Percentiles rank a stretch among this genome's conserved stretches.
phyloP scores from a whole-genome alignment of 2,113 vertebrate genomes.

The Malaclemys terrapin region DNA sequence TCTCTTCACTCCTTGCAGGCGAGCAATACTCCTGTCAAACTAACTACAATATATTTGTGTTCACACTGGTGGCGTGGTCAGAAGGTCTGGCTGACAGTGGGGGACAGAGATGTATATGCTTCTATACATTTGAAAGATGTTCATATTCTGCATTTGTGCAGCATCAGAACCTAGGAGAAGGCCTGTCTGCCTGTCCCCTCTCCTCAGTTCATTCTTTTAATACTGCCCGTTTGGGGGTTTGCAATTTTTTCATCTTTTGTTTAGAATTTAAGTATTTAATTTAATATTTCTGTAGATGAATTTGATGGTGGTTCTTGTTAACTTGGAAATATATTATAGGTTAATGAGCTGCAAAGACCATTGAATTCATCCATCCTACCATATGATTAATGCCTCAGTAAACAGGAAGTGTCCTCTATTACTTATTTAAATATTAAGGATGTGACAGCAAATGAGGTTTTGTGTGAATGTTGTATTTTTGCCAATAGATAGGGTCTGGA shows the following conservation, averaged over 20 bases:
- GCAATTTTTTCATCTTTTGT: not conserved
- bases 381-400: not conserved
- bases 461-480: not conserved
- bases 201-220: not conserved
- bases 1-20: not conserved
- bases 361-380: not conserved
- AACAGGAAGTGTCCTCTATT: not conserved
- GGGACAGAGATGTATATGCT: not conserved
- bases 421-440: not conserved
- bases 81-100: not conserved
- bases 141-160: not conserved
- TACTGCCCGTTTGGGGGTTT: not conserved
- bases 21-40: not conserved
- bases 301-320: not conserved
- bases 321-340: not conserved
- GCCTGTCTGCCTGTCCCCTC: fast-evolving
- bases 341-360: not conserved
- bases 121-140: not conserved
- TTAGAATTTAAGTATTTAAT: not conserved
- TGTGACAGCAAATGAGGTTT: not conserved
- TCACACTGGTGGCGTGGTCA: not conserved
- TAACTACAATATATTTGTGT: not conserved
- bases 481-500: not conserved
- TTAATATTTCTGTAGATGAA: not conserved
- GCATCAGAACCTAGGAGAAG: not conserved